Conservation (phyloP, 1,140 invertebrate genomes). For the Drosophila repleta region DNA sequence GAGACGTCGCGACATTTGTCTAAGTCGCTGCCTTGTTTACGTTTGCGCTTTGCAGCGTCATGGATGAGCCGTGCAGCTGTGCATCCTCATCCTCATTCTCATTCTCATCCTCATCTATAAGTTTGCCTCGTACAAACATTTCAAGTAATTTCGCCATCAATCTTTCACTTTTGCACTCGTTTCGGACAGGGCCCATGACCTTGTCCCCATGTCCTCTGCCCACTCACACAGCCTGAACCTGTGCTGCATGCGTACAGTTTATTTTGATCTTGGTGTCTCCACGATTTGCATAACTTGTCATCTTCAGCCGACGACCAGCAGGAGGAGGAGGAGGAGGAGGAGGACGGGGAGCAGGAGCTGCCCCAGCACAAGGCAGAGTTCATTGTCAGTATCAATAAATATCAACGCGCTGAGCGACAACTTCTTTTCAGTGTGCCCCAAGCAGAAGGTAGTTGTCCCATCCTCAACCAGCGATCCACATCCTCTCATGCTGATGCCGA, state of each 20-base stretch:
- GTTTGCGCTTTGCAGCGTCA: slow-evolving; percentile 62
- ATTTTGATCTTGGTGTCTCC: slow-evolving; percentile 81
- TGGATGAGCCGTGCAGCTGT: slow-evolving; percentile 34
- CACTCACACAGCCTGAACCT: slow-evolving; percentile 56
- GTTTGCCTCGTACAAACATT: slow-evolving; percentile 56
- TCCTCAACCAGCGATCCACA: slow-evolving; percentile 9
- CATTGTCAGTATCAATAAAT: slow-evolving; percentile 82
- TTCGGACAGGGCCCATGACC: slow-evolving; percentile 66
- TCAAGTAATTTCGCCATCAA: slow-evolving; percentile 82
- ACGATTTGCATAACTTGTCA: slow-evolving; percentile 81
- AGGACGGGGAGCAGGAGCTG: background rate
- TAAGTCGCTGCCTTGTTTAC: slow-evolving; percentile 61
- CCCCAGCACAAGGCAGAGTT: slow-evolving; percentile 47
- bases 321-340: background rate
- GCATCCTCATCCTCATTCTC: background rate
- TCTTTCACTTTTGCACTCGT: slow-evolving; percentile 83
- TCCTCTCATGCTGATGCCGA: slow-evolving; percentile 56
- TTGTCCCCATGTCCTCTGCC: slow-evolving; percentile 72
- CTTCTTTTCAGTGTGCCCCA: slow-evolving; percentile 53
- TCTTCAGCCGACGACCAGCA: slow-evolving; percentile 44
- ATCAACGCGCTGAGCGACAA: slow-evolving; percentile 76
- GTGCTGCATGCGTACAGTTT: slow-evolving; percentile 68
- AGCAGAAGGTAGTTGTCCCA: background rate
- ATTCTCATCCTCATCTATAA: background rate
- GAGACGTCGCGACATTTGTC: slow-evolving; percentile 61